Base-by-base conservation (phyloP, 2,113 vertebrate species). In the Mugil cephalus region DNA sequence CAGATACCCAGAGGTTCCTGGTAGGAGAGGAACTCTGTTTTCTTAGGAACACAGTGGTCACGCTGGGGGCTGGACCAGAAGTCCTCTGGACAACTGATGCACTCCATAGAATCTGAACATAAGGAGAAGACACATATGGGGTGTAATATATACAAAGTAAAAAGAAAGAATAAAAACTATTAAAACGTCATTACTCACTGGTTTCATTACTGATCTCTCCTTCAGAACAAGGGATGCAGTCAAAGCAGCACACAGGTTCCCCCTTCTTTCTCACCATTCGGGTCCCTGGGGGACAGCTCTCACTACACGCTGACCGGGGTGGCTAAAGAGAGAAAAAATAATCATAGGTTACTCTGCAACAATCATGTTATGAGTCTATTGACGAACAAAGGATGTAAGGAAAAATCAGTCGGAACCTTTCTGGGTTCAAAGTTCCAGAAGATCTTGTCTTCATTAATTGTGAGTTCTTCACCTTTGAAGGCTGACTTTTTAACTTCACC, bases 221-320 rank as follows among this genome's bases (percentile, higher is more conserved):
- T 3, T 30, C 24, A 30, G 24, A 30, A 30, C 24, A 30, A 30
- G 24, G 5, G 5, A 30, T 30, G 24, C 24, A 30, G 24, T 30
- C 24, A 5, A 30, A 30, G 5, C 24, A 94, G 63, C 92, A 94
- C 15, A 89, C 54, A 1, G 93, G 92, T 36, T 94, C 80, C 2
- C 91, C 89, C 4, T 91, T 92, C 34, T 66, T 83, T 70, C 87
- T 89, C 34, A 89, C 92, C 59, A 84, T 91, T 15, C 80, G 59
- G 13, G 91, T 94, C 8, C 93, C 93, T 13, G 92, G 84, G 15
- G 42, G 82, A 53, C 94, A 94, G 18, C 80, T 79, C n/a, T 94
- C 84, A 48, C 92, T 93, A 51, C 93, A 94, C 17, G 93, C 78
- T 2, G 91, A 94, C 2, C 39, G 69, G 0, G 87, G 92, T 24